Conservation (phyloP, 2,113 vertebrate species). For the Perca flavescens region DNA sequence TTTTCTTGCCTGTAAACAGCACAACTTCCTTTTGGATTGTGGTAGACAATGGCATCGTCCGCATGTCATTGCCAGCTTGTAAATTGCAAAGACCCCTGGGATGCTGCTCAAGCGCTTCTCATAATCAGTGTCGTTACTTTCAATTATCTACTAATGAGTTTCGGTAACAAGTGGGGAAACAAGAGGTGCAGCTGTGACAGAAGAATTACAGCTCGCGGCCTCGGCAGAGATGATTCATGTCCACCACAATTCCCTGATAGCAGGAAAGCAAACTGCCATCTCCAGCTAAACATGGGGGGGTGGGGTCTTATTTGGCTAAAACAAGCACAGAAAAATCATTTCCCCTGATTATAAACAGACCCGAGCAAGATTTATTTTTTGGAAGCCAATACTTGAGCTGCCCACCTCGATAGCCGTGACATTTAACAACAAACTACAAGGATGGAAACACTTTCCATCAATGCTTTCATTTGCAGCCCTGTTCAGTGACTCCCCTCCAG, state of each 20-base stretch:
- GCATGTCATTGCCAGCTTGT: conserved; percentile 56
- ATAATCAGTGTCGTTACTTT: conserved; percentile 77
- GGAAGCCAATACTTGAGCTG: not conserved
- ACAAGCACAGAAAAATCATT: conserved; percentile 20
- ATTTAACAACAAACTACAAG: conserved; percentile 41
- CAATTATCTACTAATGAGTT: conserved; percentile 79
- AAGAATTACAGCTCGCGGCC: conserved; percentile 51
- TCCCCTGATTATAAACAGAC: conserved; percentile 23
- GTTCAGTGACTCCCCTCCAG: conserved; percentile 25
- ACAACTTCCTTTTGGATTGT: conserved; percentile 46
- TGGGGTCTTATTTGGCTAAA: not conserved
- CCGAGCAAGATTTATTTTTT: not conserved
- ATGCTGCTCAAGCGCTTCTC: conserved; percentile 55
- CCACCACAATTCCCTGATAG: conserved; percentile 27
- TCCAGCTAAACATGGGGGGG: conserved; percentile 20
- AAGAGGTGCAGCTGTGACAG: conserved; percentile 65
- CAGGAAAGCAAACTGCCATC: not conserved
- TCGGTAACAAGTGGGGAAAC: conserved; percentile 70
- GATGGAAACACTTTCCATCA: conserved; percentile 30
- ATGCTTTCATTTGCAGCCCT: conserved; percentile 31
- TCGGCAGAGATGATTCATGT: conserved; percentile 47
- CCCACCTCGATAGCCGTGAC: conserved; percentile 41
- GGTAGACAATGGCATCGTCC: conserved; percentile 33
- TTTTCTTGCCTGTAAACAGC: conserved; percentile 43
- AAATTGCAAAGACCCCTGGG: conserved; percentile 71